These are phyloP conservation scores for Larimichthys polyactis DNA, from an alignment of 2,113 vertebrate species.

Conservation along the genomic window DNA sequence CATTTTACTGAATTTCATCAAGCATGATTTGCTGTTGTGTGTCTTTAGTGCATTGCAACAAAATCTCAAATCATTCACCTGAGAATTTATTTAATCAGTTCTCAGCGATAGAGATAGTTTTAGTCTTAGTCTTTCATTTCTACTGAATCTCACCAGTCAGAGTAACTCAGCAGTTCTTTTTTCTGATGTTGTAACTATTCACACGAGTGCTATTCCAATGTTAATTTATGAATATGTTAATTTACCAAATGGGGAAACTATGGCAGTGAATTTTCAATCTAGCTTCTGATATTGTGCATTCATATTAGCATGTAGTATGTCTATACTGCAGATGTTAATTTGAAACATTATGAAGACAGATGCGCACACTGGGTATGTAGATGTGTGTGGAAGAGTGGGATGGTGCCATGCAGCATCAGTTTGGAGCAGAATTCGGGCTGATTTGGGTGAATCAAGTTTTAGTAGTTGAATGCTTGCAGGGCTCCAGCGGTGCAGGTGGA, in stretches of 20 bases:
- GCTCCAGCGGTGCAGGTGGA: not conserved
- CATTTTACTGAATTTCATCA: not conserved
- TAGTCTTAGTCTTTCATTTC: not conserved
- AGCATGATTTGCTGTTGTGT: not conserved
- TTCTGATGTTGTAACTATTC: constrained; percentile 2
- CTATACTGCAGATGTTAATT: constrained; percentile 21
- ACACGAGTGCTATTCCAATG: constrained; percentile 24
- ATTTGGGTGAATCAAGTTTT: constrained; percentile 3
- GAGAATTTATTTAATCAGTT: not conserved
- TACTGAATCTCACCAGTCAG: not conserved
- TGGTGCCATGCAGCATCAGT: not conserved
- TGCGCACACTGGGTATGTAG: not conserved
- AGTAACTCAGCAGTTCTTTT: not conserved
- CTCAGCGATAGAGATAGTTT: not conserved
- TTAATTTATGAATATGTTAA: constrained; percentile 41
- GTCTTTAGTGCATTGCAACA: not conserved
- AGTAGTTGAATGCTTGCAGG: not conserved
- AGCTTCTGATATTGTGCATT: constrained; percentile 23
- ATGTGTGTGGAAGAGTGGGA: not conserved
- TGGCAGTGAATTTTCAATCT: constrained; percentile 13
- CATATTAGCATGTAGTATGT: constrained; percentile 23
- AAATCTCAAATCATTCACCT: not conserved
- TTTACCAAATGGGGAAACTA: constrained; percentile 47
- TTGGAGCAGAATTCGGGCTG: not conserved
- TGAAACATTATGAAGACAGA: constrained; percentile 29